Evolutionary conservation across 2,888 invertebrate genomes (phyloP).

Genomic region (Anthoptus insignis): DNA sequence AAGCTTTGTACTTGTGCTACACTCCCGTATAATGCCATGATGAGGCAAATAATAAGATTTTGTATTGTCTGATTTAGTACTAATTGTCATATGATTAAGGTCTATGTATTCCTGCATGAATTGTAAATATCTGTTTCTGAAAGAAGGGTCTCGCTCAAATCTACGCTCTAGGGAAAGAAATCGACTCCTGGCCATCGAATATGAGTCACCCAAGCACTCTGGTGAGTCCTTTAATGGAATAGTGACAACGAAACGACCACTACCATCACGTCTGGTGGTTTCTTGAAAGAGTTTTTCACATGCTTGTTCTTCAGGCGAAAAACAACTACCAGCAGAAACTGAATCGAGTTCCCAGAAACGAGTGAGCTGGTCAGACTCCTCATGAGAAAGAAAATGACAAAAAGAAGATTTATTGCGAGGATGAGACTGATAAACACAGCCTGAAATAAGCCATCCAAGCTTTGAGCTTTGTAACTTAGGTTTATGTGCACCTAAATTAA

Average conservation of each 20-base stretch:
- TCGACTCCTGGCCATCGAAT: conserved; percentile 11
- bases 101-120: too few species aligned
- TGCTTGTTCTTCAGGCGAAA: conserved; percentile 16
- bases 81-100: too few species aligned
- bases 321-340: background rate
- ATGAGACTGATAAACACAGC: background rate
- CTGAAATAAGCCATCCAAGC: conserved; percentile 14
- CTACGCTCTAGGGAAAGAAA: conserved; percentile 47
- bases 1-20: too few species aligned
- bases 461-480: conserved; percentile 11
- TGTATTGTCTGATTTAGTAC: too few species aligned
- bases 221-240: conserved; percentile 24
- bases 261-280: conserved; percentile 5
- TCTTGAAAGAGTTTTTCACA: conserved; percentile 13
- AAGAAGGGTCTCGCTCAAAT: too few species aligned
- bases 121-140: too few species aligned
- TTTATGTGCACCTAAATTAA: conserved; percentile 48
- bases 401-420: background rate
- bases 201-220: conserved; percentile 24
- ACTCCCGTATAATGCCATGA: too few species aligned
- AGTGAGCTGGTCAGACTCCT: background rate
- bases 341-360: conserved; percentile 9
- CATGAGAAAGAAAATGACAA: background rate
- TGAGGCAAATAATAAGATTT: too few species aligned
- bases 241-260: too few species aligned